phyloP scores from a whole-genome alignment of 1,140 invertebrate genomes.

The Caenorhabditis tropicalis region DNA sequence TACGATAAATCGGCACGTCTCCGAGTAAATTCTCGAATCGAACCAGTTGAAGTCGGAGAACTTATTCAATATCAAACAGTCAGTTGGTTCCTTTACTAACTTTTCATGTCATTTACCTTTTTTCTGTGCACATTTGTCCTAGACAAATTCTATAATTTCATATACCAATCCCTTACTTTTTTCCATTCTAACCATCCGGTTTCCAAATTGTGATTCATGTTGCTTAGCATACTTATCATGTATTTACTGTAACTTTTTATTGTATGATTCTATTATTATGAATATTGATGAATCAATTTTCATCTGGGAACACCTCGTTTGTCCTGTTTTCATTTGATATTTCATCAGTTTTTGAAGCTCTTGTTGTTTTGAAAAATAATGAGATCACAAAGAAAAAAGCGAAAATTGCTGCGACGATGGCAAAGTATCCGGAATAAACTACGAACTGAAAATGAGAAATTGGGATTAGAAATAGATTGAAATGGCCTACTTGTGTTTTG shows the following conservation, averaged over 20 bases:
- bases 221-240: not conserved
- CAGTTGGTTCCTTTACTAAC: not conserved
- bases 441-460: not conserved
- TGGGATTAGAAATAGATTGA: not conserved
- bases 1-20: not conserved
- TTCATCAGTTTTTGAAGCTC: not conserved
- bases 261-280: not conserved
- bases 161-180: not conserved
- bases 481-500: not conserved
- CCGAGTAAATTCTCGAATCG: not conserved
- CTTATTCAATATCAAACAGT: not conserved
- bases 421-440: conserved; percentile 1
- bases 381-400: conserved; percentile 28
- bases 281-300: not conserved
- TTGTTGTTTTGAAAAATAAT: not conserved
- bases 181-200: not conserved
- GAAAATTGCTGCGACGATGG: not conserved
- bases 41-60: not conserved
- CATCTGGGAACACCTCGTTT: not conserved
- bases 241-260: not conserved
- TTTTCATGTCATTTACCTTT: not conserved
- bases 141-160: not conserved
- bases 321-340: not conserved
- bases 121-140: not conserved
- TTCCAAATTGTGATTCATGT: not conserved